These are phyloP conservation scores for Hirudo medicinalis DNA, from an alignment of 1,140 invertebrate species.

Conservation along the genomic window DNA sequence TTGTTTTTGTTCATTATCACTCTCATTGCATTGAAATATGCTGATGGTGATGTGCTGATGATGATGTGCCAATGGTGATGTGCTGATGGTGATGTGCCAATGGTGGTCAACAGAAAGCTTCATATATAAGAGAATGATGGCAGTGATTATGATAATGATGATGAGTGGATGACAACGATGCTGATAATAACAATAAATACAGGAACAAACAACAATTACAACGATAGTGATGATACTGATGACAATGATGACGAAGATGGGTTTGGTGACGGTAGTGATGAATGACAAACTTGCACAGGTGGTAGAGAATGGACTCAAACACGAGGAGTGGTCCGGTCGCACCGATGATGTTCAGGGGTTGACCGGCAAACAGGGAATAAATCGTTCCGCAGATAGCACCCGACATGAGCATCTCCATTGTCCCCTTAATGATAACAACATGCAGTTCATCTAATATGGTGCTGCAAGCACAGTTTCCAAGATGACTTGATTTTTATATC, in stretches of 20 bases:
- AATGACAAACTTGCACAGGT: constrained; percentile 57
- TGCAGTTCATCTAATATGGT: no score
- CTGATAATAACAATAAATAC: not conserved
- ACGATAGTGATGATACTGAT: no score
- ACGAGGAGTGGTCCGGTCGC: constrained; percentile 56
- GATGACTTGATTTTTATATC: no score
- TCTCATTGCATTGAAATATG: no score
- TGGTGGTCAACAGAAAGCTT: no score
- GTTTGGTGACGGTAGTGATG: no score
- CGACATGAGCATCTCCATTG: constrained; percentile 41
- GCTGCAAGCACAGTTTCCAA: no score
- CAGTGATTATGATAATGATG: not conserved
- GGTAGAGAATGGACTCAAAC: constrained; percentile 91
- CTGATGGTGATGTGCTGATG: not conserved
- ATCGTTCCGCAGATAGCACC: constrained; percentile 50
- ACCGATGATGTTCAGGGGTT: constrained; percentile 42
- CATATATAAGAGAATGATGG: no score
- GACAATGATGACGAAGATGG: no score
- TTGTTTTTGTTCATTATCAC: no score
- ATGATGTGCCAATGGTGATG: no score
- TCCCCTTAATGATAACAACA: constrained; percentile 26
- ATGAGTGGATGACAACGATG: not conserved
- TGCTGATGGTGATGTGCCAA: no score
- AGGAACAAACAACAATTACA: not conserved
- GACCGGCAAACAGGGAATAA: constrained; percentile 41